Evolutionary conservation across 2,797 vertebrate genomes (phyloP), one percentile per base, ranked within the genome.

Genomic region (Acridotheres tristis): DNA sequence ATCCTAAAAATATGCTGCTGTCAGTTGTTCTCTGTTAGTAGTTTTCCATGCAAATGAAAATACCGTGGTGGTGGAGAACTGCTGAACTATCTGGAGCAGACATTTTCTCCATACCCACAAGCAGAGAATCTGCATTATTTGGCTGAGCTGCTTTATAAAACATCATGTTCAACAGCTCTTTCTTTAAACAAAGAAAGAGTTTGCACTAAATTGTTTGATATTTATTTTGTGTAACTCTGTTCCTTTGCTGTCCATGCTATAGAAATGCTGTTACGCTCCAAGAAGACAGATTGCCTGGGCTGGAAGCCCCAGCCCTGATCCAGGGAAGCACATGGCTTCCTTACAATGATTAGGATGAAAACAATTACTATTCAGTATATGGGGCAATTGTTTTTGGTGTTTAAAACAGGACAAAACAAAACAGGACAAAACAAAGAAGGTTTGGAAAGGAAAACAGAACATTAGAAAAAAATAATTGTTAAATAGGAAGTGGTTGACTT

Each of bases 251-350:
- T 82, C 81, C 66, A 1, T 32, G 78, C 67, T 83, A 38, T 27
- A 54, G 85, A 84, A 81, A 65, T 57, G 76, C 68, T 82, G 45
- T 23, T 82, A 25, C n/a, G 53, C 63, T 93, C 75, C 83, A 73
- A 87, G 55, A 67, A 88, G 94, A 88, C 67, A 91, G 87, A 90
- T 87, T 93, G 92, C 76, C 88, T 25, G 77, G 57, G n/a, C 83
- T 95, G 88, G 83, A 78, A 95, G 58, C 85, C 62, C 85, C 77
- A 88, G 74, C 80, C 57, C 85, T 27, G 83, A 67, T 90, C 88
- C 85, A 91, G 94, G 96, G 93, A 96, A 97, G 88, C 88, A 95
- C 93, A 58, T 77, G 93, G 93, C 92, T 96, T 94, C 93, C 94
- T 95, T 71, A 71, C 42, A 14, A 34, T 5, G 25, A 85, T 71